Evolutionary conservation across 1,140 invertebrate species (phyloP).

Genomic region (Hylaeus volcanicus): DNA sequence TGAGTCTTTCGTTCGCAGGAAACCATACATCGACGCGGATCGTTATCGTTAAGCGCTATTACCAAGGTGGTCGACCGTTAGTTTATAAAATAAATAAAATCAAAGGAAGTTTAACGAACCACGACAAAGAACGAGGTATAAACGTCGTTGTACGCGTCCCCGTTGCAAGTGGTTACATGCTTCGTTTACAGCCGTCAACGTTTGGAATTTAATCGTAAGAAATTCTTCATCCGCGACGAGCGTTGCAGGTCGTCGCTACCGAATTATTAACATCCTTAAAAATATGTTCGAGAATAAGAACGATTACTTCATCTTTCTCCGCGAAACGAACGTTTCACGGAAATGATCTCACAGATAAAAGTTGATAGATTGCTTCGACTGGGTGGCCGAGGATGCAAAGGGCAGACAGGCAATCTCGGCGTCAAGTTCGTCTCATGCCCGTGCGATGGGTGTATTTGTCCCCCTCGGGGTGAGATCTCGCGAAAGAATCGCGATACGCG

Average conservation of each 20-base stretch:
- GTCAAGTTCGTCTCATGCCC: background rate
- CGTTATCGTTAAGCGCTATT: background rate
- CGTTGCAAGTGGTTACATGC: too few relatives aligned
- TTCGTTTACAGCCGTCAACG: too few relatives aligned
- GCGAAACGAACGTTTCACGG: background rate
- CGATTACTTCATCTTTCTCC: background rate
- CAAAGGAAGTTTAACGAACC: background rate
- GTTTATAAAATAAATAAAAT: background rate
- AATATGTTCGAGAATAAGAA: too few relatives aligned
- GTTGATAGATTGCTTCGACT: background rate
- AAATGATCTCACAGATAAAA: constrained; percentile 4
- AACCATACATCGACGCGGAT: constrained; percentile 21
- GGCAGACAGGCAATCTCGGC: constrained; percentile 16
- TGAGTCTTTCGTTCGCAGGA: constrained; percentile 7
- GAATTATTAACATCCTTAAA: too few relatives aligned
- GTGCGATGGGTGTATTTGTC: too few relatives aligned
- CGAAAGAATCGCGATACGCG: background rate
- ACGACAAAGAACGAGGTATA: too few relatives aligned
- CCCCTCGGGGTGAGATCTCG: background rate
- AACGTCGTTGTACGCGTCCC: too few relatives aligned
- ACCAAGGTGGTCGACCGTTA: background rate
- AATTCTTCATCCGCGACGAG: too few relatives aligned
- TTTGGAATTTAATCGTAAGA: too few relatives aligned
- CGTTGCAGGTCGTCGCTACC: too few relatives aligned
- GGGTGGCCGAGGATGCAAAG: constrained; percentile 10